Base-by-base conservation (phyloP, 2,113 vertebrate species). In the Tenrec ecaudatus region DNA sequence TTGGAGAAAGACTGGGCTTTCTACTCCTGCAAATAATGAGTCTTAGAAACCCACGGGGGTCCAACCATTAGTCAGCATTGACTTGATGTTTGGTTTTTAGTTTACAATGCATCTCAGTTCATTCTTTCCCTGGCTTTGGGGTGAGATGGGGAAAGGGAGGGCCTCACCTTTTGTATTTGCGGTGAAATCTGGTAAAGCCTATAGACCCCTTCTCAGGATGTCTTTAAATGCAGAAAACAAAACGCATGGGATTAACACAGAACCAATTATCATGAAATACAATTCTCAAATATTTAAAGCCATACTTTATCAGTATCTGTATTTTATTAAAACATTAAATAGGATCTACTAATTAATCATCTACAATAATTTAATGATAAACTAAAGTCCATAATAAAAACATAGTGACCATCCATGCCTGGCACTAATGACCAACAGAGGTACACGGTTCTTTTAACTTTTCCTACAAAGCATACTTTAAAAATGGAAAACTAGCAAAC, bases 211-310 rank as follows among this genome's bases (percentile, higher is more conserved):
- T 93, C 88, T 68, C 6, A 78, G 33, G 53, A 85, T 69, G 73
- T 43, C 82, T 88, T 75, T 58, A 93, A 90, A 82, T 79, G 62
- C n/a, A 84, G 71, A 90, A 91, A 95, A 89, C 69, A 91, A 93
- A 94, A 91, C 40, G 68, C 0, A 29, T 2, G 78, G n/a, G 17
- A 87, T 80, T 29, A 62, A 79, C 84, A 80, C 16, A 23, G 77
- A 91, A 83, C 22, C 23, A 84, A 77, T 80, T 60, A 95, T 6
- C 53, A 27, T 75, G 85, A 96, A 82, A 91, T 66, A 82, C 4
- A 81, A 23, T 60, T 84, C 68, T 93, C 78, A 38, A 82, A 88
- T 91, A 88, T 82, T 64, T 83, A 88, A 90, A 92, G 86, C 14
- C 7, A 36, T 71, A 89, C 58, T 88, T 89, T 62, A 89, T 43